Base-by-base conservation (phyloP, 1,140 invertebrate species). In the Choristoneura fumiferana region DNA sequence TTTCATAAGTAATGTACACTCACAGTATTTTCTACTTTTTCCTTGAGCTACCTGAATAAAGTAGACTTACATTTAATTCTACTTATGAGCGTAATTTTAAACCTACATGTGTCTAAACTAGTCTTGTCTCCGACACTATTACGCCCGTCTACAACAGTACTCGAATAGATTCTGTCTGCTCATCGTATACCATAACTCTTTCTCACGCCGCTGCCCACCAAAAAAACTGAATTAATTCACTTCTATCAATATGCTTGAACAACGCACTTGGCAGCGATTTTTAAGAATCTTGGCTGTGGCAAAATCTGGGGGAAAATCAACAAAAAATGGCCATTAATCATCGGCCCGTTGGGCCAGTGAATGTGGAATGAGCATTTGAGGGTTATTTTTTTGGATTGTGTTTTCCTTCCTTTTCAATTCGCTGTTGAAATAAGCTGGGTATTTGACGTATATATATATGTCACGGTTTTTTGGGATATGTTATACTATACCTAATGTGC, bases 271-370 rank as follows among this genome's bases (percentile, higher is more conserved):
- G 73, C 73, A 73, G 49, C 33, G 54, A 55, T 58, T 39, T 60
- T 61, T 17, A 34, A 70, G 59, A 74, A 69, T 71, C 65, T 78
- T 76, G 75, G 71, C 72, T 70, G 60, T 58, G 58, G 56, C 43
- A 49, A 49, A 49, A 49, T 49, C 54, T 45, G 65, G 63, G 60
- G 57, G 58, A 73, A 71, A 76, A 73, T 69, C 65, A 69, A 73
- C 65, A 74, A 83, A 79, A 76, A 78, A 69, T 65, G 69, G 65
- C 61, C 72, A 76, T 83, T 78, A 83, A 81, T 83, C 78, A 81
- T 64, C 57, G 62, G 68, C 53, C 76, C 75, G 78, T 79, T 76
- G 74, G 76, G 70, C 59, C 73, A 71, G 57, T 62, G 71, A 76
- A 80, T 80, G 67, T 58, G 54, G 62, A 82, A 80, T 78, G 79